phyloP scores from a whole-genome alignment of 2,888 invertebrate genomes.

The Pristionchus arcanus region DNA sequence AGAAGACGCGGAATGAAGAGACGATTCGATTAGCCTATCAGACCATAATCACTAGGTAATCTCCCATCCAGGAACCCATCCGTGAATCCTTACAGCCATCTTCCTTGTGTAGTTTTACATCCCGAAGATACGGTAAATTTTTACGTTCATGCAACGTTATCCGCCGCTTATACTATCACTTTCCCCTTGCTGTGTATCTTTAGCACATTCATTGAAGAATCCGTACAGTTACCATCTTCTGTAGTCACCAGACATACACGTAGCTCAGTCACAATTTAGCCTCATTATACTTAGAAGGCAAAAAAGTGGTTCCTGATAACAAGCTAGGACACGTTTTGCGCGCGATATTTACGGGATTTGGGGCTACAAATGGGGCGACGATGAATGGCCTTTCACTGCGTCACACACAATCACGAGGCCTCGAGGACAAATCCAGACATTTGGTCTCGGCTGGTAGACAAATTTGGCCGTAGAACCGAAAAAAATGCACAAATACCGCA shows the following conservation, averaged over 20 bases:
- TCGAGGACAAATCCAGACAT: neutral
- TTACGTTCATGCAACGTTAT: no score
- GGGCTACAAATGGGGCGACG: neutral
- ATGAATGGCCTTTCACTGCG: slow-evolving; percentile 16
- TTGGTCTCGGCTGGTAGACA: neutral
- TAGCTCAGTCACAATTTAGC: neutral
- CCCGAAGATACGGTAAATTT: no score
- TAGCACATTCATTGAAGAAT: no score
- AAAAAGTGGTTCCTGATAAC: neutral
- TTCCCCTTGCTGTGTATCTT: no score
- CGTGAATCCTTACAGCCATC: no score
- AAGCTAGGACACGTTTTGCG: neutral
- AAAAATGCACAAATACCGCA: neutral
- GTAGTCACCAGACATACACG: neutral
- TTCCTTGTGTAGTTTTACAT: no score
- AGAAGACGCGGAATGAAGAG: no score
- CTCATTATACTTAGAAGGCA: neutral
- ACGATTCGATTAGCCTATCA: no score
- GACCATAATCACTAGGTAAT: no score
- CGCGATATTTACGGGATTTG: neutral
- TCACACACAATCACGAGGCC: neutral
- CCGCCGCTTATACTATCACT: no score
- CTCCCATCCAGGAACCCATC: no score
- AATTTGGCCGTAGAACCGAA: neutral
- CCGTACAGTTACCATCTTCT: neutral